phyloP scores from a whole-genome alignment of 1,140 invertebrate species.

The Agrypnia vestita region DNA sequence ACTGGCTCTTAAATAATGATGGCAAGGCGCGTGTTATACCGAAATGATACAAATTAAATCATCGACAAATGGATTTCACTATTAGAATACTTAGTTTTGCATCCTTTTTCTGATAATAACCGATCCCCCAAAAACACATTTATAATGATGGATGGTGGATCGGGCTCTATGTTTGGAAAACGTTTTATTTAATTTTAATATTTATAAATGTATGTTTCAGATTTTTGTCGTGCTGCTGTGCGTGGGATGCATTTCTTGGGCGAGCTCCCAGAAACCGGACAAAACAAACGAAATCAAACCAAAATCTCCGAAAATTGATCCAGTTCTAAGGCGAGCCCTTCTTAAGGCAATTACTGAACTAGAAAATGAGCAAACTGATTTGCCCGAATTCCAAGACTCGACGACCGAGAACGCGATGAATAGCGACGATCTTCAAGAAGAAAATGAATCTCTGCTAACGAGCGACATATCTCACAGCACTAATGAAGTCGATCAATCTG shows the following conservation, averaged over 20 bases:
- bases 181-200: neutral
- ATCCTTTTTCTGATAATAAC: too few species aligned
- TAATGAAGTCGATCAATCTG: slow-evolving; percentile 51
- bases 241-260: slow-evolving; percentile 31
- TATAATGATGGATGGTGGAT: too few species aligned
- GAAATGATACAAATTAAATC: too few species aligned
- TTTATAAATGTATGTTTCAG: slow-evolving; percentile 50
- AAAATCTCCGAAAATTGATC: slow-evolving; percentile 77
- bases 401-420: slow-evolving; percentile 51
- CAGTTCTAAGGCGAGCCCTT: slow-evolving; percentile 80
- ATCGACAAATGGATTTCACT: too few species aligned
- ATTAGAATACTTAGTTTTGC: too few species aligned
- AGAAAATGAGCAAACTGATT: slow-evolving; percentile 71
- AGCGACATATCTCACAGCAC: slow-evolving; percentile 60
- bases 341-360: slow-evolving; percentile 80
- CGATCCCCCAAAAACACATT: too few species aligned
- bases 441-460: slow-evolving; percentile 63
- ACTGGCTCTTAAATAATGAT: too few species aligned
- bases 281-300: slow-evolving; percentile 56
- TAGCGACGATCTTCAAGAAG: slow-evolving; percentile 47
- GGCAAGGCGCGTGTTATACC: too few species aligned
- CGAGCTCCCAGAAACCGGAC: slow-evolving; percentile 35
- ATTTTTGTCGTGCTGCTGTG: slow-evolving; percentile 34
- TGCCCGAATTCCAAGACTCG: slow-evolving; percentile 62
- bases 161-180: too few species aligned